Evolutionary conservation across 2,888 invertebrate species (phyloP).

Genomic region (Atherix ibis): DNA sequence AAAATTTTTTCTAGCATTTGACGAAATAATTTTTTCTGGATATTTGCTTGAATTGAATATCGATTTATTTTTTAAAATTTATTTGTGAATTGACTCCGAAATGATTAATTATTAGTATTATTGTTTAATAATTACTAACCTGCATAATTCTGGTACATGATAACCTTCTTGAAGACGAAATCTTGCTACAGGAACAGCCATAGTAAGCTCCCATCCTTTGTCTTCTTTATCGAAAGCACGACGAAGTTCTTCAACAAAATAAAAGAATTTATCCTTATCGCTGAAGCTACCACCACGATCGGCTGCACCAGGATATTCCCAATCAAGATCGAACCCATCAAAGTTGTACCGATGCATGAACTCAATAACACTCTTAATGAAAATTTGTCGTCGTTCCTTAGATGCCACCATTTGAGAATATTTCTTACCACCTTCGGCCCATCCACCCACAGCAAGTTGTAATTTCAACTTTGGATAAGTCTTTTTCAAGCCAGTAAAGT

Average conservation of each 20-base stretch:
- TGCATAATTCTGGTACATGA: constrained; percentile 76
- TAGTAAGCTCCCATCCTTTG: constrained; percentile 74
- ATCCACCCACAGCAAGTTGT: constrained; percentile 72
- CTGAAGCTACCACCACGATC: constrained; percentile 72
- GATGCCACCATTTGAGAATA: constrained; percentile 68
- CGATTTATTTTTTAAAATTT: no score
- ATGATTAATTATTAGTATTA: no score
- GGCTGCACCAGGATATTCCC: constrained; percentile 82
- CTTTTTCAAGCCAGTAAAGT: constrained; percentile 57
- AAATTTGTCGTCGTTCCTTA: constrained; percentile 48
- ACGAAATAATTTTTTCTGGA: no score
- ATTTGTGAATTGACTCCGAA: no score
- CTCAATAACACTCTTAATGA: constrained; percentile 59
- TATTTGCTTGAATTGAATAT: no score
- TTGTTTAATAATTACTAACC: no score
- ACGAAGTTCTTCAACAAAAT: constrained; percentile 64
- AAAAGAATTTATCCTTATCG: constrained; percentile 70
- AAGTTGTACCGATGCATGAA: constrained; percentile 64
- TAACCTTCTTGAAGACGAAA: constrained; percentile 80
- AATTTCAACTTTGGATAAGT: constrained; percentile 59
- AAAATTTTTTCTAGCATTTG: no score
- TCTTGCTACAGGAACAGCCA: constrained; percentile 77
- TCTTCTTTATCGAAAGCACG: constrained; percentile 60
- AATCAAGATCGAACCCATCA: constrained; percentile 76
- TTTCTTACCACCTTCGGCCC: constrained; percentile 80